Conservation (phyloP, 2,888 invertebrate species). For the Caenorhabditis virilis region DNA sequence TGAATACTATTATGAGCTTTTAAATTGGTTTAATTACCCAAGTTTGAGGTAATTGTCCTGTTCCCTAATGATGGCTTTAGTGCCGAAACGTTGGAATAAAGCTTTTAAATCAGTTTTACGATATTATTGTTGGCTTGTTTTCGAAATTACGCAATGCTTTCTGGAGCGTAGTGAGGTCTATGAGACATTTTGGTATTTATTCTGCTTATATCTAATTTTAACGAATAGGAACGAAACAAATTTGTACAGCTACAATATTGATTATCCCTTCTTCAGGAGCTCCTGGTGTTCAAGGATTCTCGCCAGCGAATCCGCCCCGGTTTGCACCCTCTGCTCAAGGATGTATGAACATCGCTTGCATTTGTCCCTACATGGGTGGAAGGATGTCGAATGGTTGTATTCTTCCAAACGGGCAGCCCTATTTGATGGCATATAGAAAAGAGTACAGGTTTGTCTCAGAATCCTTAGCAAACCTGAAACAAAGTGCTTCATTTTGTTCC, state of each 20-base stretch:
- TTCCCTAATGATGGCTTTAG: no score
- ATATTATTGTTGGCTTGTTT: no score
- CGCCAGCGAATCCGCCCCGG: slow-evolving; percentile 58
- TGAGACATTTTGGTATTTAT: no score
- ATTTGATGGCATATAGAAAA: slow-evolving; percentile 56
- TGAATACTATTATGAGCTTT: no score
- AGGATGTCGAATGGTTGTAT: slow-evolving; percentile 53
- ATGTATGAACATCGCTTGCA: slow-evolving; percentile 62
- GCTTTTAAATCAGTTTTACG: no score
- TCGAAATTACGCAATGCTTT: no score
- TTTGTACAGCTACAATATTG: not conserved
- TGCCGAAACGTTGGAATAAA: no score
- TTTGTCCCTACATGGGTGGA: slow-evolving; percentile 63
- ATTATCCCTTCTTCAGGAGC: slow-evolving; percentile 21
- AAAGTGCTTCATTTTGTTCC: slow-evolving; percentile 16
- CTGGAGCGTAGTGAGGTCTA: no score
- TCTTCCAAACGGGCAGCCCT: slow-evolving; percentile 52
- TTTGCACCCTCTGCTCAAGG: slow-evolving; percentile 57
- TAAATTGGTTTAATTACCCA: no score
- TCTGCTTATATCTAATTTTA: no score
- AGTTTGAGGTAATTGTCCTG: no score
- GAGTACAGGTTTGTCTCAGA: slow-evolving; percentile 50
- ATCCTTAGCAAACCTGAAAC: not conserved
- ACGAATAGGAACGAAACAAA: no score
- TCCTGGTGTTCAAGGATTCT: slow-evolving; percentile 47